Base-by-base conservation (phyloP, 2,113 vertebrate genomes). In the Vanacampus margaritifer region DNA sequence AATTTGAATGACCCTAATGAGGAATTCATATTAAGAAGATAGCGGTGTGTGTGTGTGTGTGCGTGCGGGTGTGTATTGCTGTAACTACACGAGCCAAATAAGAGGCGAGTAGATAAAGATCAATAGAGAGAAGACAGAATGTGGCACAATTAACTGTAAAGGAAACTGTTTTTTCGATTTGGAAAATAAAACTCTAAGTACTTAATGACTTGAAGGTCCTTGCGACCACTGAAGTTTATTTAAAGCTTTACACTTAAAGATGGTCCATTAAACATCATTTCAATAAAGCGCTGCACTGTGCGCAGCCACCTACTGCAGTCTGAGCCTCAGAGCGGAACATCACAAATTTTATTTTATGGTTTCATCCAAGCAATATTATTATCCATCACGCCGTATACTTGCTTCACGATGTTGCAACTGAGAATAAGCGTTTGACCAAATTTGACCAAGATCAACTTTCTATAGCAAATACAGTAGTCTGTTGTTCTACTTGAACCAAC, bases 1-100 rank as follows among this genome's bases (percentile, higher is more conserved):
- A 71, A 67, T 64, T 75, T 83, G 80, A 86, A 84, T 84, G 82
- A 75, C 43, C 26, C 68, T 83, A 80, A 88, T 77, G 84, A 86
- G 75, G 57, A 67, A 76, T 37, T 68, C 74, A 48, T 64, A 64
- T 23, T 28, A 17, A 79, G 76, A 83, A 86, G 64, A 78, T 59
- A 67, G 45, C 54, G 24, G 65, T 46, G 64, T 67, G 67, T 60
- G 61, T 43, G 39, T 56, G 26, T 59, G 19, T 41, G 63, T 67
- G 37, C 10, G 37, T 37, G 59, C 28, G 45, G 53, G 26, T 58
- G 16, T 32, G 59, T 70, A 24, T 68, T 32, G 48, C 26, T 32
- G 26, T 32, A 57, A 65, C 58, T 65, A 21, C 35, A 60, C 66
- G 14, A 82, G 46, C 45, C 58, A 26, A 24, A 65, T 32, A 45